Evolutionary conservation across 2,113 vertebrate species (phyloP).

Genomic region (Carettochelys insculpta): DNA sequence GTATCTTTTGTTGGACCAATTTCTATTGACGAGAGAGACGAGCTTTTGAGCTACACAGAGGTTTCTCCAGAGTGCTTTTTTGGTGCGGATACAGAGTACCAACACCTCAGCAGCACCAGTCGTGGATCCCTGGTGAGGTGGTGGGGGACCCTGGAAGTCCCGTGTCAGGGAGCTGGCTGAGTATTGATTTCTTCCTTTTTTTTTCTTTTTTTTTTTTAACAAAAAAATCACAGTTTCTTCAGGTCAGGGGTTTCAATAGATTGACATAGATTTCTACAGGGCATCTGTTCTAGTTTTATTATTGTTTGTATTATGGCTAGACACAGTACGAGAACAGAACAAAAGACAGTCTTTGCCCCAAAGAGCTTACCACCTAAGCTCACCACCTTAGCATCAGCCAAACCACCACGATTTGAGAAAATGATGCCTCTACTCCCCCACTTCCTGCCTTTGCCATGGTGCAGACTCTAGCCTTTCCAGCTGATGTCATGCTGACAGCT

Average conservation of each 20-base stretch:
- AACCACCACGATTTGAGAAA: background rate
- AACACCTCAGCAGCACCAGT: too few relatives aligned
- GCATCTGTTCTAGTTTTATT: rapidly evolving
- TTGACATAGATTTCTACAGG: background rate
- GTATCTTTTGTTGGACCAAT: background rate
- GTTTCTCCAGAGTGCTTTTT: too few relatives aligned
- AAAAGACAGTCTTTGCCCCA: background rate
- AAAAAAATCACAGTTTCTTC: too few relatives aligned
- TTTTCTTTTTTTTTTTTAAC: too few relatives aligned
- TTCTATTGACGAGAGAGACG: background rate
- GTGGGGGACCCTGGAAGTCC: too few relatives aligned
- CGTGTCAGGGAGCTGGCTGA: too few relatives aligned
- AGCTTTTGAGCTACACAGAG: background rate
- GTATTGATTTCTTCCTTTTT: too few relatives aligned
- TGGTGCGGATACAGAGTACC: too few relatives aligned
- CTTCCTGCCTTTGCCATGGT: background rate
- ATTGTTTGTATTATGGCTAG: background rate
- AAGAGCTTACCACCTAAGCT: background rate
- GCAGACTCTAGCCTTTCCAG: background rate
- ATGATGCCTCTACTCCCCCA: background rate
- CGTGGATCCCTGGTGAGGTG: too few relatives aligned
- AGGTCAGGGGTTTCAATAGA: rapidly evolving
- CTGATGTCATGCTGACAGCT: background rate
- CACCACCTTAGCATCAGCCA: rapidly evolving
- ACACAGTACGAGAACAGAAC: background rate